phyloP scores from a whole-genome alignment of 2,888 invertebrate species.

The Perithous albicinctus region DNA sequence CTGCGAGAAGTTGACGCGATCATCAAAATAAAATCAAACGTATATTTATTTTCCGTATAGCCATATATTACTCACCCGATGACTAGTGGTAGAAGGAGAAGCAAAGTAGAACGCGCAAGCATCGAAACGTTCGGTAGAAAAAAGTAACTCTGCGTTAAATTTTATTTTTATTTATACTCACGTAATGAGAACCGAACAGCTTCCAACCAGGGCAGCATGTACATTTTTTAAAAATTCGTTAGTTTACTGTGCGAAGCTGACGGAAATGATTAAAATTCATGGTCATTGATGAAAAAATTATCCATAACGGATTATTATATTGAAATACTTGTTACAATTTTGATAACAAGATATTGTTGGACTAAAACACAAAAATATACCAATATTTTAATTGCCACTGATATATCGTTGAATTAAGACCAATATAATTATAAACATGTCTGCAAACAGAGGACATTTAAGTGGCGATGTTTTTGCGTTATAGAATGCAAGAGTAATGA shows the following conservation, averaged over 20 bases:
- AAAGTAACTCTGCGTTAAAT: conserved; percentile 48
- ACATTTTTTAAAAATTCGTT: neutral
- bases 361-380: neutral
- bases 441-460: neutral
- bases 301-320: neutral
- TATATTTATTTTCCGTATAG: neutral
- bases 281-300: neutral
- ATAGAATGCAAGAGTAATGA: conserved; percentile 21
- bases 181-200: conserved; percentile 60
- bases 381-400: neutral
- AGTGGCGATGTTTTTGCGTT: too few relatives aligned
- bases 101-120: conserved; percentile 56
- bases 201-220: conserved; percentile 33
- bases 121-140: conserved; percentile 32
- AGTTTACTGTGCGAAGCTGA: neutral
- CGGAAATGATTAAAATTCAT: neutral
- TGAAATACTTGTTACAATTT: neutral
- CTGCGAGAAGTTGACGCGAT: conserved; percentile 5
- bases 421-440: neutral
- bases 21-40: conserved; percentile 39
- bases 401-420: neutral
- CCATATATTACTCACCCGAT: conserved; percentile 3
- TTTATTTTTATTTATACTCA: conserved; percentile 43
- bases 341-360: neutral
- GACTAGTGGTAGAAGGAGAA: conserved; percentile 6